phyloP scores from a whole-genome alignment of 2,797 vertebrate species.

The Chiloscyllium punctatum region DNA sequence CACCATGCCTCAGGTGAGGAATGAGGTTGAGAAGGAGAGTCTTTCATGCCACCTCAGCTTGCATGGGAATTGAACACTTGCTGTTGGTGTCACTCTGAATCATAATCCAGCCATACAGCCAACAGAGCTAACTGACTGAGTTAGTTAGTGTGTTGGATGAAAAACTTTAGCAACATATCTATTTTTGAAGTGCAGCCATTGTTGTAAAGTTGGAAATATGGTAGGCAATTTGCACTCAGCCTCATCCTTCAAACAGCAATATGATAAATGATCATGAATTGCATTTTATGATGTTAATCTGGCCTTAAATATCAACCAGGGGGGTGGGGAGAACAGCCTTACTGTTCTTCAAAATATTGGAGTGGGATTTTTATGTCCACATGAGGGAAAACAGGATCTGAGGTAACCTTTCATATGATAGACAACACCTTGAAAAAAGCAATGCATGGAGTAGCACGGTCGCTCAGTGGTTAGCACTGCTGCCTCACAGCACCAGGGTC shows the following conservation, averaged over 20 bases:
- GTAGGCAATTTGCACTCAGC: background rate
- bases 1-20: no score
- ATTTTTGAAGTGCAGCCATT: background rate
- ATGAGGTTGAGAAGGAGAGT: no score
- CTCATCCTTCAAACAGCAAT: background rate
- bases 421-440: background rate
- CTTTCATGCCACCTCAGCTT: no score
- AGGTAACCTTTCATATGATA: background rate
- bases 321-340: background rate
- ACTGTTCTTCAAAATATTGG: background rate
- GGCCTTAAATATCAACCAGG: background rate
- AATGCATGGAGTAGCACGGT: no score
- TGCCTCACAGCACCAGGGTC: no score
- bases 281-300: background rate
- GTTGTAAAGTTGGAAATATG: background rate
- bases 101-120: no score
- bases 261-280: background rate
- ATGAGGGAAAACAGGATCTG: background rate
- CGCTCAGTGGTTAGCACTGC: no score
- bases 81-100: no score
- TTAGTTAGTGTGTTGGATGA: no score
- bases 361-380: background rate
- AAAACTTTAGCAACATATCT: no score
- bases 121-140: no score
- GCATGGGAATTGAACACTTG: no score